Base-by-base conservation (phyloP, 2,888 invertebrate species). In the Bibio marci region DNA sequence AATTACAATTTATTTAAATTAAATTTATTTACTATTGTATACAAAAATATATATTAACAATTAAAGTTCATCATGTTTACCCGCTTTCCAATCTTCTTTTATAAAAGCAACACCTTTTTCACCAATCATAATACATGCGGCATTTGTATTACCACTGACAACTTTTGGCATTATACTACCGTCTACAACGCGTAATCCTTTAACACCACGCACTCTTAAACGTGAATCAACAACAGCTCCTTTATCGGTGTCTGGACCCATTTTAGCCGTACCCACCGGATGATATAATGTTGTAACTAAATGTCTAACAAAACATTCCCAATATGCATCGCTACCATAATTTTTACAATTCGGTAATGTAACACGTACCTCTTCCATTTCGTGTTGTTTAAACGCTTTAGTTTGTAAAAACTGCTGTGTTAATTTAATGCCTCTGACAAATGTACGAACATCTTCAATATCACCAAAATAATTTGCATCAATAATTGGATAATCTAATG, bases 231-330 rank as follows among this genome's bases (percentile, higher is more conserved):
- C 72, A 0, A 75, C 73, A 0, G 73, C 57, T 10, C 48, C 51
- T 12, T 25, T 13, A 46, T 66, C 66, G 8, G 41, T 48, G 3
- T 49, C 48, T 1, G 69, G 65, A 4, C 75, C 76, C 76, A 76
- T 76, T 55, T 66, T 73, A 0, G 64, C 64, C 1, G 73, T 71
- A 36, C 80, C 70, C 2, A 70, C 69, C 1, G 80, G 81, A 58
- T 83, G 82, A 49, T 80, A 82, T 30, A 81, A 69, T 0, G 86
- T 86, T 45, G 76, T 76, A 2, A 71, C 69, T 52, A 80, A 78
- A 52, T 87, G 30, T 13, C 14, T n/a, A 10, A 39, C 30, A 22
- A 17, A 18, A 17, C 35, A 40, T 50, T 82, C 83, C 85, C 87
- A 86, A 52, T 86, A 88, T 36, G 80, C 80, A 52, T 87, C 83